Base-by-base conservation (phyloP, 1,140 invertebrate species). In the Hylaeus volcanicus region DNA sequence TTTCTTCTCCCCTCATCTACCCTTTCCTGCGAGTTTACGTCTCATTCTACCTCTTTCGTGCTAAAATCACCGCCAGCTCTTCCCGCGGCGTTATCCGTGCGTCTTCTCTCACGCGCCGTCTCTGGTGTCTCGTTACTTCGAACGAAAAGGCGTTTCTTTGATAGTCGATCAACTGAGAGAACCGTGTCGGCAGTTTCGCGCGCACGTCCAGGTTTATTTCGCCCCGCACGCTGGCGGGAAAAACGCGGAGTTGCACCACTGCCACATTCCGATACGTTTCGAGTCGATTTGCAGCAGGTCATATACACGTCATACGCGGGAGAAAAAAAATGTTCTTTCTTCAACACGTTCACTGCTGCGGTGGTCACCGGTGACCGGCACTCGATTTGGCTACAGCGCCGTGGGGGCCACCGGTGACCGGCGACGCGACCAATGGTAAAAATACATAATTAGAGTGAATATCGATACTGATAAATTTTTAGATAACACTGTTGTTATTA, bases 51-150 rank as follows among this genome's bases (percentile, higher is more conserved):
- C 43, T 39, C 45, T 48, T 5, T 63, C 56, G 48, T 60, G 60
- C 9, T 43, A 39, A 39, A 53, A 56, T 79, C 64, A 11, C 45
- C 74, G 14, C 26, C 74, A 74, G 56, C 41, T 60, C 51, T 11
- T 9, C 14, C 12, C 39, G 72, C 66, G 48, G 76, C 70, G 72
- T 76, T 81, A 75, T 68, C 51, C 69, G n/a, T 56, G 37, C 43
- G 56, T 69, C 65, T 58, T 69, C 78, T 77, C 80, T 70, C 73
- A 74, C 74, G 82, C 81, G 65, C 85, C 48, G 41, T 70, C 85
- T 83, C 70, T n/a, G 45, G 51, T 63, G 60, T 37, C 64, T 81
- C 79, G 82, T 84, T 86, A 81, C 68, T 15, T 11, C 43, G 53
- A 61, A 61, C 70, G 26, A 58, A 85, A 75, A 55, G 58, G 80